phyloP scores from a whole-genome alignment of 2,888 invertebrate species.

The Drosophila maculinotata region DNA sequence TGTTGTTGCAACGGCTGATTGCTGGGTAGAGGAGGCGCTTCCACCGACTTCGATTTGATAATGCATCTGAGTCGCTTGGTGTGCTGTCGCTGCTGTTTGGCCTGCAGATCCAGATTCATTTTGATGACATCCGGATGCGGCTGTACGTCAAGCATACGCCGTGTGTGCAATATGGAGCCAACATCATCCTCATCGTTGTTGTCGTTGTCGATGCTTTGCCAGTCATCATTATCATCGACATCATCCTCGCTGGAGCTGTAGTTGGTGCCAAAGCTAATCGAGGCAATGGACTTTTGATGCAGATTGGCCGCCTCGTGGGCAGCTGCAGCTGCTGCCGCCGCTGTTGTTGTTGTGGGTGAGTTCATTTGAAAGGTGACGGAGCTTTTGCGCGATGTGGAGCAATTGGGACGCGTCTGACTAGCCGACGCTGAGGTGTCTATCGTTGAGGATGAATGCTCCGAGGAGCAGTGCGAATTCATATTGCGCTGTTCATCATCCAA shows the following conservation, averaged over 20 bases:
- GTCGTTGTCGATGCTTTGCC: slow-evolving; percentile 18
- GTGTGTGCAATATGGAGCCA: slow-evolving; percentile 75
- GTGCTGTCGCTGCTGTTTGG: slow-evolving; percentile 65
- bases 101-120: slow-evolving; percentile 74
- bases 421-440: slow-evolving; percentile 29
- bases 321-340: slow-evolving; percentile 32
- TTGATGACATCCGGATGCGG: slow-evolving; percentile 83
- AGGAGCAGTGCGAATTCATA: slow-evolving; percentile 66
- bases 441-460: slow-evolving; percentile 77
- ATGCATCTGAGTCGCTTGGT: slow-evolving; percentile 57
- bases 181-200: slow-evolving; percentile 65
- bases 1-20: slow-evolving; percentile 30
- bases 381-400: slow-evolving; percentile 82
- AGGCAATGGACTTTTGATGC: slow-evolving; percentile 62
- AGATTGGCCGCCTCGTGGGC: slow-evolving; percentile 6
- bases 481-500: slow-evolving; percentile 32
- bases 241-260: slow-evolving; percentile 52
- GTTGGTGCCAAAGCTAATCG: slow-evolving; percentile 79
- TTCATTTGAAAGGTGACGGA: slow-evolving; percentile 83
- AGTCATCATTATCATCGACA: slow-evolving; percentile 32
- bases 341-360: slow-evolving; percentile 36
- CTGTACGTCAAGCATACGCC: slow-evolving; percentile 82
- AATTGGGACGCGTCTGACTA: slow-evolving; percentile 50
- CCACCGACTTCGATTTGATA: slow-evolving; percentile 63
- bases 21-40: slow-evolving; percentile 26